Evolutionary conservation across 2,888 invertebrate species (phyloP), one percentile per base, ranked within the genome.

Genomic region (Eupithecia dodoneata): DNA sequence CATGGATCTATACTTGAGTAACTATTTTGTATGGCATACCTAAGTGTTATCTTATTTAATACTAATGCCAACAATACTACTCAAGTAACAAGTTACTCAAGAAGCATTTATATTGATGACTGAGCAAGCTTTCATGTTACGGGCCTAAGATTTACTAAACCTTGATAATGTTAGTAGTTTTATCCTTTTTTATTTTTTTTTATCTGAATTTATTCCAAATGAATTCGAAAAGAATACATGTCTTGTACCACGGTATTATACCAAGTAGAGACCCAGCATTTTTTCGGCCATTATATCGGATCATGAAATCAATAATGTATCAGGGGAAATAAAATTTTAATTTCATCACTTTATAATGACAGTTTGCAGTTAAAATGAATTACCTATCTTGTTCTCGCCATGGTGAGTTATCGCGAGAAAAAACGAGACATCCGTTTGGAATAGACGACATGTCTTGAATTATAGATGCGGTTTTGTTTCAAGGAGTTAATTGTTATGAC

Each of bases 241-340:
- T 15, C 15, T 15, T 42, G 7, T 15, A 42, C 55, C 55, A 18
- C 9, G 55, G n/a, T 9, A 18, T 7, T n/a, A 59, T 9, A 18
- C 55, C 2, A 9, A 0, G n/a, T 66, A 10, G 66, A 42, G 42
- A 42, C 13, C 13, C 15, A 15, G 42, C 86, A 83, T 85, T 86
- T 88, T 86, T 80, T 59, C 9, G n/a, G 2, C 55, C 55, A 18
- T 18, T 59, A 52, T 55, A 55, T n/a, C n/a, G 1, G 7, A 59
- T 3, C 55, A 59, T 59, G 55, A 59, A 59, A 59, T 76, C 67
- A 76, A 82, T 84, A 85, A 87, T 86, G 86, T 87, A 78, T 83
- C 78, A 69, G 79, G 72, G 83, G 81, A 84, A 85, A 85, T 85
- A 87, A 66, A 76, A 84, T 84, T 66, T 66, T 66, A 42, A 41